Percentiles rank a stretch among this genome's conserved stretches.
phyloP scores from a whole-genome alignment of 2,888 invertebrate species.

The Polietes domitor region DNA sequence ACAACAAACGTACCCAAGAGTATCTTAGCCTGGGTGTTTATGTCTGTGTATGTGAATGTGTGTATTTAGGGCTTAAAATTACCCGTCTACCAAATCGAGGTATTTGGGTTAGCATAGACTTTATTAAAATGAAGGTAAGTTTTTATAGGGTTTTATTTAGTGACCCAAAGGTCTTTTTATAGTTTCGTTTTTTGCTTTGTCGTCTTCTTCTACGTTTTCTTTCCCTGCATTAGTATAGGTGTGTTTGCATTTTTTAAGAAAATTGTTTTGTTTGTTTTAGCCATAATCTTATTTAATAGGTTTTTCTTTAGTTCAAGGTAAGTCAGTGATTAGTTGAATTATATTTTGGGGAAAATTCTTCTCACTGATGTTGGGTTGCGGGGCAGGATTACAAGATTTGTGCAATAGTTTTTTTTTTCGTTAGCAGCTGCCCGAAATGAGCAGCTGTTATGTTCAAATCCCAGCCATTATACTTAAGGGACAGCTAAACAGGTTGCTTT shows the following conservation, averaged over 20 bases:
- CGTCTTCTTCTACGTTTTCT: too few relatives aligned
- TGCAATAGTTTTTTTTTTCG: too few relatives aligned
- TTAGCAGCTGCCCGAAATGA: too few relatives aligned
- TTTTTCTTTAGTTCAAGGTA: conserved; percentile 25
- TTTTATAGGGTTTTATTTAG: conserved; percentile 25
- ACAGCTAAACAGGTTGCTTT: too few relatives aligned
- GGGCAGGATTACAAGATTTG: too few relatives aligned
- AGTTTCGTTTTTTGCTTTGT: not conserved
- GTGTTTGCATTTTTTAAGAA: too few relatives aligned
- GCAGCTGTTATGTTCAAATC: too few relatives aligned
- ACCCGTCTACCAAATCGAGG: conserved; percentile 6
- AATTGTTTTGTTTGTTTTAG: not conserved
- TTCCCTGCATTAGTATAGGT: too few relatives aligned
- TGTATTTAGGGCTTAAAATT: conserved; percentile 2
- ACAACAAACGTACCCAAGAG: not conserved
- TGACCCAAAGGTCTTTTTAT: conserved; percentile 22
- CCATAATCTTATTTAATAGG: not conserved
- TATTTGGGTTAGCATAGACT: conserved; percentile 30
- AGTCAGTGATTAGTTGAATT: not conserved
- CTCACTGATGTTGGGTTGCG: too few relatives aligned
- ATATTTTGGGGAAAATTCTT: not conserved
- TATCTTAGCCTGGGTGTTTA: not conserved
- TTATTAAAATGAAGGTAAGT: conserved; percentile 34
- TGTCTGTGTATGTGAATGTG: not conserved
- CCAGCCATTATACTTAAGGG: too few relatives aligned